Evolutionary conservation across 2,888 invertebrate species (phyloP).

Genomic region (Agriopis marginaria): DNA sequence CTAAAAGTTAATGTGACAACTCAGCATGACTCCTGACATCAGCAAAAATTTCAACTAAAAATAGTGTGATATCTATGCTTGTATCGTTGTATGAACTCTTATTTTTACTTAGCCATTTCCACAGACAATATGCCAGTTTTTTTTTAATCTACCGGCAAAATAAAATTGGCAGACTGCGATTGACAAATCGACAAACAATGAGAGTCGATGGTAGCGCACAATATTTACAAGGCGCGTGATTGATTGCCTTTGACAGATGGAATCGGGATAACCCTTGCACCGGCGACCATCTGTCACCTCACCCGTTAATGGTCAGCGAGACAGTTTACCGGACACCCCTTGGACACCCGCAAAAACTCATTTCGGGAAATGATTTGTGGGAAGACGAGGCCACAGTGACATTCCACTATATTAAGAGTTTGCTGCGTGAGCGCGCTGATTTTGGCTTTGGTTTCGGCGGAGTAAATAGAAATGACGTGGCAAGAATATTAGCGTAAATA

Average conservation of each 20-base stretch:
- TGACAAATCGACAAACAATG: constrained; percentile 64
- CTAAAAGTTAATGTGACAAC: constrained; percentile 53
- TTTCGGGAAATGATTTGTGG: constrained; percentile 48
- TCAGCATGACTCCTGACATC: constrained; percentile 65
- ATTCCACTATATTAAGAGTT: constrained; percentile 20
- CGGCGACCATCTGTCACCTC: constrained; percentile 73
- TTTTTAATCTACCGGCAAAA: constrained; percentile 1
- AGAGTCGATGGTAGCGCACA: constrained; percentile 74
- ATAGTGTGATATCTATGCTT: neutral
- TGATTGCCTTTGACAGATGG: constrained; percentile 81
- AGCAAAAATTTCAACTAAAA: constrained; percentile 27
- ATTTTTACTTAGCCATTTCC: neutral
- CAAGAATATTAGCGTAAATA: neutral
- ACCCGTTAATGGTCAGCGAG: constrained; percentile 63
- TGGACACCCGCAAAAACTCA: constrained; percentile 53
- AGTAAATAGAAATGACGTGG: constrained; percentile 9
- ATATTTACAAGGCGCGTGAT: constrained; percentile 78
- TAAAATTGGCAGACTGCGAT: constrained; percentile 21
- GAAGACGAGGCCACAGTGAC: constrained; percentile 20
- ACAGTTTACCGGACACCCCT: constrained; percentile 44
- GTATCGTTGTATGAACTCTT: neutral
- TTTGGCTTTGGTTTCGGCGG: neutral
- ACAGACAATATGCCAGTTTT: neutral
- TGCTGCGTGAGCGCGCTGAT: constrained; percentile 1
- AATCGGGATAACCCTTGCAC: constrained; percentile 74